Base-by-base conservation (phyloP, 2,113 vertebrate species). In the Fregetta grallaria region DNA sequence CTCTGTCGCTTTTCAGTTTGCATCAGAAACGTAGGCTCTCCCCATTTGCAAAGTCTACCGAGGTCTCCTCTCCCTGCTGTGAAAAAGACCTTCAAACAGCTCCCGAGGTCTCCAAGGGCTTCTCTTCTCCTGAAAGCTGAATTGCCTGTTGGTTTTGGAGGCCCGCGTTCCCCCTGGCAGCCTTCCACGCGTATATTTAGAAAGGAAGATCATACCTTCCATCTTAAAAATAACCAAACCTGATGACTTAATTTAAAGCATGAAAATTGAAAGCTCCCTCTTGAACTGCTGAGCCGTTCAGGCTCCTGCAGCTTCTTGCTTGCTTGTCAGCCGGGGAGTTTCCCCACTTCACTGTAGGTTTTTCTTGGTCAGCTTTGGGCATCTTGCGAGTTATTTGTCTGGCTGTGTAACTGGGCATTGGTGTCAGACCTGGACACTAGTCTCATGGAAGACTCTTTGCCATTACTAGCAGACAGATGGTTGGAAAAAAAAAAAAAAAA, bases 71-170 rank as follows among this genome's bases (percentile, higher is more conserved):
- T 89, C 73, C 59, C 25, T 30, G 73, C 77, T 2, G 0, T 74
- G 75, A 32, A 76, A 90, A 84, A 85, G 45, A 27, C 65, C 45
- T 94, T 76, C 76, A 72, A 82, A 47, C 61, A 34, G 65, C 89
- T 94, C 66, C 65, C 0, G 4, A 74, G 65, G n/a, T 88, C 88
- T 95, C 83, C 0, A 2, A 77, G 79, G 61, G 65, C 62, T 94
- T 52, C 65, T 77, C 63, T 47, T 84, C 76, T 88, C 45, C 72
- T 63, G 52, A 62, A 91, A 94, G 76, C 92, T 81, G 88, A 36
- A 19, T 36, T 93, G 89, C 73, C 61, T 94, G 91, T 94, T 97
- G 92, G 53, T 94, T 95, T 96, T 96, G 94, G 95, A 97, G 82
- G 83, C 76, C 74, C 0, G 7, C 1, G 6, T 23, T 92, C 65